Percentiles rank a stretch among this genome's conserved stretches.
Evolutionary conservation across 2,113 vertebrate species (phyloP).

Genomic region (Sula dactylatra): DNA sequence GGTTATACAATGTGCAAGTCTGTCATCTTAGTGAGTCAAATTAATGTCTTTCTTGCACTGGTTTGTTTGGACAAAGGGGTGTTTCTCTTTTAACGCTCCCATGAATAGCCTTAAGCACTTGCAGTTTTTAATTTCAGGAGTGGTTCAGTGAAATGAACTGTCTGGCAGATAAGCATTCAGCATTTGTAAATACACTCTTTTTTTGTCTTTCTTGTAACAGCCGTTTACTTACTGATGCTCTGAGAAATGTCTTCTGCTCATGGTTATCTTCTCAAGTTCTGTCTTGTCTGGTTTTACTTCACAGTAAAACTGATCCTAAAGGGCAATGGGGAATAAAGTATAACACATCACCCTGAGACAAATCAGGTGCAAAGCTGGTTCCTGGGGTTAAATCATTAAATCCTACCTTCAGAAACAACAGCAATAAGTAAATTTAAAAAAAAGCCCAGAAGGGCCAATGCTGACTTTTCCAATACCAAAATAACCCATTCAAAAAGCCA

Average conservation of each 20-base stretch:
- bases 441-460: neutral
- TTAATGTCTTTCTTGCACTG: conserved; percentile 34
- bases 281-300: neutral
- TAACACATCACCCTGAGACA: neutral
- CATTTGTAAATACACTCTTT: neutral
- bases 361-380: neutral
- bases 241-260: neutral
- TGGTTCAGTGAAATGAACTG: conserved; percentile 50
- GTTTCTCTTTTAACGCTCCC: conserved; percentile 58
- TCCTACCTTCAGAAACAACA: neutral
- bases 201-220: neutral
- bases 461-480: neutral
- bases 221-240: neutral
- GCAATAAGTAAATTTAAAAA: neutral
- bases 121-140: conserved; percentile 62
- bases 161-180: conserved; percentile 35
- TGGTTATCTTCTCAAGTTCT: neutral
- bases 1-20: conserved; percentile 55
- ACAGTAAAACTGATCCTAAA: neutral
- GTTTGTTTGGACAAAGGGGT: conserved; percentile 65
- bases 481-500: neutral
- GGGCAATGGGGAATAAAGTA: neutral
- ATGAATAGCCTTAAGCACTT: conserved; percentile 48
- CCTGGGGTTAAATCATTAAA: neutral
- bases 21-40: conserved; percentile 64